Percentiles rank a stretch among this genome's conserved stretches.
Evolutionary conservation across 1,140 invertebrate genomes (phyloP).

Genomic region (Aleiodes sp.): DNA sequence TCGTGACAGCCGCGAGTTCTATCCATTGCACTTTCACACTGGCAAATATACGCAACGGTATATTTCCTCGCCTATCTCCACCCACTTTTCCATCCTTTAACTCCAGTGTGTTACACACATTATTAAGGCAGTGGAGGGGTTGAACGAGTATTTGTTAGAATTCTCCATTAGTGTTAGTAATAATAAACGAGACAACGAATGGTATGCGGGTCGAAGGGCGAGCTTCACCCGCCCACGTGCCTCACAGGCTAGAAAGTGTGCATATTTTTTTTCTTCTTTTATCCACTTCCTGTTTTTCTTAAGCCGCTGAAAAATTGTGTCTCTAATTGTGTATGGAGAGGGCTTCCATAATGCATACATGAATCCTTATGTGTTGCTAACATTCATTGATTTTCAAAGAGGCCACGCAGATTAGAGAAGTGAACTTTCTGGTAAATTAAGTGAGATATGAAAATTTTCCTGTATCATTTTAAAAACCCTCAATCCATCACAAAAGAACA

Average conservation of each 20-base stretch:
- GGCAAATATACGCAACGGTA: constrained; percentile 27
- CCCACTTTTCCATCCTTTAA: constrained; percentile 24
- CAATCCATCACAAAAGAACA: no score
- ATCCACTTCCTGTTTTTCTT: neutral
- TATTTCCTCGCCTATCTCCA: constrained; percentile 20
- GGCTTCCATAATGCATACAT: neutral
- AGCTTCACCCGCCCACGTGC: constrained; percentile 8
- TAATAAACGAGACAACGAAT: neutral
- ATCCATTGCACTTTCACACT: constrained; percentile 30
- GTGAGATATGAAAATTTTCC: no score
- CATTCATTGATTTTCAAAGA: neutral
- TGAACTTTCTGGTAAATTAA: no score
- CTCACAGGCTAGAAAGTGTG: constrained; percentile 10
- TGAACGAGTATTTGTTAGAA: constrained; percentile 20
- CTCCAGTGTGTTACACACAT: constrained; percentile 15
- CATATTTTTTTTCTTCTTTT: neutral
- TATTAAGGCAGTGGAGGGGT: constrained; percentile 10
- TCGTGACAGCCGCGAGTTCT: constrained; percentile 27
- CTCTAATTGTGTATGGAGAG: neutral
- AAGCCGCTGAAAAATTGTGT: neutral
- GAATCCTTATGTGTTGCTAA: neutral
- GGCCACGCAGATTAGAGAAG: no score
- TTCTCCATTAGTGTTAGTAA: neutral
- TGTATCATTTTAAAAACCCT: no score
- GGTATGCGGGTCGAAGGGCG: constrained; percentile 7